Evolutionary conservation across 1,140 invertebrate species (phyloP), one percentile per base, ranked within the genome.

Genomic region (Trichomalopsis sarcophagae): DNA sequence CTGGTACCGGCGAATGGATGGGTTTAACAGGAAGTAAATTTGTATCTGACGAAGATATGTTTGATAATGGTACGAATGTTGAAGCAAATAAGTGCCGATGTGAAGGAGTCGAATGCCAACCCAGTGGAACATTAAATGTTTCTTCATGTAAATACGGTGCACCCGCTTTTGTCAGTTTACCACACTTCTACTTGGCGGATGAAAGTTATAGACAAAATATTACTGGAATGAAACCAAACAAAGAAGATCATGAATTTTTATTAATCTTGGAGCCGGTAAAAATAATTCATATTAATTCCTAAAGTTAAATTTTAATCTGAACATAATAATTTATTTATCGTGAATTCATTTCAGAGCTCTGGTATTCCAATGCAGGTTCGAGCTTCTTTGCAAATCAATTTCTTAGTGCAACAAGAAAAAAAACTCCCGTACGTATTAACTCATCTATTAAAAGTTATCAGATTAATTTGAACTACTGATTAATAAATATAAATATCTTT

Each of bases 161-260:
- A 14, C 97, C 97, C 0, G 95, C 96, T 1, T 97, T 96, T 88
- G 93, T 97, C 36, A 97, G 97, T 10, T 95, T 96, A 84, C 98
- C 98, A 0, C 98, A 99, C 91, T 98, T 98, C 93, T 96, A 97
- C 89, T 92, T 96, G 84, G 97, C 95, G 1, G 97, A 98, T 91
- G 92, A 94, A 0, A 94, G 91, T 82, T 96, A 97, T 78, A 84
- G 90, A 13, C 86, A 96, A 17, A 91, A 93, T 2, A 95, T 98
- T 1, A 89, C 91, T 0, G 97, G 97, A 40, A 92, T 98, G 92
- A 87, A 94, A 0, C 97, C 98, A 0, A 91, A 96, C 62, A 93
- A 94, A 80, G 91, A 94, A 0, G 93, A 95, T 88, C 97, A 98
- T 89, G 93, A 95, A 86, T 96, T 97, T 87, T 93, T 92, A 80